Evolutionary conservation across 2,888 invertebrate genomes (phyloP), one percentile per base, ranked within the genome.

Genomic region (Lapara coniferarum): DNA sequence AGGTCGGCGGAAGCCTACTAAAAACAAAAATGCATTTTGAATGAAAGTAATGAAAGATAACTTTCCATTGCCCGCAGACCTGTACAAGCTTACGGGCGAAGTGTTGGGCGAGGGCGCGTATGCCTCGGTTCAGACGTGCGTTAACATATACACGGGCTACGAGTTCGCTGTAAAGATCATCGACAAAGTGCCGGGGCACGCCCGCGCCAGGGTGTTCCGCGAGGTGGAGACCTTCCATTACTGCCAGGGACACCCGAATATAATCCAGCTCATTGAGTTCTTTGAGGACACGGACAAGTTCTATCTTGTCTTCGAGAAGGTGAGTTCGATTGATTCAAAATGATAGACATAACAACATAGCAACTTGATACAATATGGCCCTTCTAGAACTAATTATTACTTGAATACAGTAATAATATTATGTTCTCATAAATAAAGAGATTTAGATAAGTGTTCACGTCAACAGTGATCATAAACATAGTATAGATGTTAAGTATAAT

Each of bases 171-270:
- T 99, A 76, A 99, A 99, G 95, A 97, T 98, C 85, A 98, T 99
- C 86, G 98, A 98, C 92, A 99, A 99, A 92, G 97, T 97, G 85
- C 98, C 98, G 78, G 98, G 98, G 76, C 98, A 98, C 94, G 98
- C 98, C 84, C 96, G 99, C 81, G 97, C 97, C 85, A 96, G 99
- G 86, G 98, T 99, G 82, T 98, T 99, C 95, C 98, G 98, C 82
- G 99, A 99, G 94, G 99, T 99, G 85, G 99, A 99, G 95, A 99
- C 98, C 78, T 99, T 99, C 95, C 98, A 99, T 94, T 97, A 99
- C 94, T 99, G 99, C 94, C 97, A 98, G 93, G 98, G 98, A 80
- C 99, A 99, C 94, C 97, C 98, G 74, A 98, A 99, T 92, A 99
- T 99, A 92, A 97, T 99, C 89, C 98, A 99, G 94, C 96, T 99